A percentile compares a stretch with the other conserved stretches of the same genome.
phyloP scores from a whole-genome alignment of 1,140 invertebrate genomes.

The Dysdera silvatica region DNA sequence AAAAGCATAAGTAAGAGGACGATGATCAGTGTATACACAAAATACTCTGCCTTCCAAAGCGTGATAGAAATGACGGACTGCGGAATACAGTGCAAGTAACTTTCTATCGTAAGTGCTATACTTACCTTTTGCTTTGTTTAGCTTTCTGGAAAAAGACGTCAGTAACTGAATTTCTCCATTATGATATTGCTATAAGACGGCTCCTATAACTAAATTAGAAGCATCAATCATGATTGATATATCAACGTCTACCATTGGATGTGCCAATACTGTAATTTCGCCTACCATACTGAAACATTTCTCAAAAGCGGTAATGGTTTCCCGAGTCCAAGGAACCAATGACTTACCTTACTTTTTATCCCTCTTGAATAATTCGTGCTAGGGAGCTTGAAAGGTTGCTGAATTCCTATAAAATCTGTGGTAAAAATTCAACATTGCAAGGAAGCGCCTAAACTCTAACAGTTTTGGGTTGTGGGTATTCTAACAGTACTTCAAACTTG shows the following conservation, averaged over 20 bases:
- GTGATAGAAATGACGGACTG: constrained; percentile 37
- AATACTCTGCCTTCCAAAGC: constrained; percentile 38
- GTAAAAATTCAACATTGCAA: constrained; percentile 45
- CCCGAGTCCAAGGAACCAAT: constrained; percentile 23
- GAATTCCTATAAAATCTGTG: background rate
- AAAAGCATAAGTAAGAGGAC: constrained; percentile 36
- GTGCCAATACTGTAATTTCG: constrained; percentile 7
- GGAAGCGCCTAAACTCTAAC: constrained; percentile 37
- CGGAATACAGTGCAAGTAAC: constrained; percentile 34
- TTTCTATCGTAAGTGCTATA: constrained; percentile 34
- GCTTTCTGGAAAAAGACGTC: constrained; percentile 25
- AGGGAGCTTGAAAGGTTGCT: background rate
- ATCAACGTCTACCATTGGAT: constrained; percentile 8
- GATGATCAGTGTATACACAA: constrained; percentile 36
- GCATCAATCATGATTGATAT: constrained; percentile 26
- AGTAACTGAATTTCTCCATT: constrained; percentile 17
- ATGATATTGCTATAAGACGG: constrained; percentile 17
- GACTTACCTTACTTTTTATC: background rate
- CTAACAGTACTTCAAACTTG: constrained; percentile 5
- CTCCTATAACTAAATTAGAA: constrained; percentile 20
- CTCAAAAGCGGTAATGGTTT: constrained; percentile 38
- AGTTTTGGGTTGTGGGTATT: constrained; percentile 36
- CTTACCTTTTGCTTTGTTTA: constrained; percentile 17
- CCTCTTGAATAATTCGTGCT: background rate
- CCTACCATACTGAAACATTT: constrained; percentile 42